These are phyloP conservation scores for Hylaeus anthracinus DNA, from an alignment of 1,140 invertebrate genomes.

Conservation along the genomic window DNA sequence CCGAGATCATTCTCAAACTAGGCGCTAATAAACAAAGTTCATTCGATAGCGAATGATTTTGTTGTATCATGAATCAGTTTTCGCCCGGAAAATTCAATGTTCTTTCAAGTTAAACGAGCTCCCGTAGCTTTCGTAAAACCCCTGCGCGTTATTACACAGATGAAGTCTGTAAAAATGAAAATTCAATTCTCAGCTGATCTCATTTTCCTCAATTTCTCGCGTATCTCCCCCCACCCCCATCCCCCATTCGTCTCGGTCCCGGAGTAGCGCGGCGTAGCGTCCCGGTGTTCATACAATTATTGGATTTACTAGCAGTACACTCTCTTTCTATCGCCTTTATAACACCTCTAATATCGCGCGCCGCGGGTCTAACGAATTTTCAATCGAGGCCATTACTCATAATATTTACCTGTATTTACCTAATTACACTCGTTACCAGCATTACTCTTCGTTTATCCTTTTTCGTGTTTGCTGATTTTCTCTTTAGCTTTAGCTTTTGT, in stretches of 20 bases:
- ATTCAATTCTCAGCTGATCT: conserved; percentile 18
- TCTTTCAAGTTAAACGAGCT: conserved; percentile 6
- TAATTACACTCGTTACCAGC: too few species aligned
- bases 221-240: not conserved
- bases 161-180: conserved; percentile 19
- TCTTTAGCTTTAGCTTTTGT: not conserved
- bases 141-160: not conserved
- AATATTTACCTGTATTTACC: not conserved
- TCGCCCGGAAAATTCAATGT: not conserved
- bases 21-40: too few species aligned
- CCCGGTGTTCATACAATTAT: conserved; percentile 4
- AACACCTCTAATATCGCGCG: not conserved
- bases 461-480: not conserved
- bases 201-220: conserved; percentile 6
- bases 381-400: not conserved
- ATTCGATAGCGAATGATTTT: too few species aligned
- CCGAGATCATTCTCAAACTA: too few species aligned
- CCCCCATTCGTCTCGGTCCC: not conserved
- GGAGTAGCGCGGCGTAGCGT: not conserved
- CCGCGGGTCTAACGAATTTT: not conserved
- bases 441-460: not conserved
- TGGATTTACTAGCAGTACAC: not conserved
- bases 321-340: not conserved
- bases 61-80: conserved; percentile 6
- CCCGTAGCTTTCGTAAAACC: not conserved